Conservation (phyloP, 2,113 vertebrate genomes). For the Neogobius melanostomus region DNA sequence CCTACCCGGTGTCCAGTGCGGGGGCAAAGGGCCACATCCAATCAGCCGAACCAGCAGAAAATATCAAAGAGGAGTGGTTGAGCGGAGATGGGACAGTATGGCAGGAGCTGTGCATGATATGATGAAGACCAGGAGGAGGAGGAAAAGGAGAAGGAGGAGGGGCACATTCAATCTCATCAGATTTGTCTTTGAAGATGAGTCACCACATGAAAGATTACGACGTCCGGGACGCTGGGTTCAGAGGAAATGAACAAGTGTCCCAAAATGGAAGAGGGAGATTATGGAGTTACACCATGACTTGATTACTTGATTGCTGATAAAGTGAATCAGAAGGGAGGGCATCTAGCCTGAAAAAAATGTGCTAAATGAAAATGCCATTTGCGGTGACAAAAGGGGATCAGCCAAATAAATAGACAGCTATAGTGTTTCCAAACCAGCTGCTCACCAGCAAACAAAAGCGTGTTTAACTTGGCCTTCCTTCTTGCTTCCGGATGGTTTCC, state of each 20-base stretch:
- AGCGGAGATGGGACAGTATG: conserved; percentile 30
- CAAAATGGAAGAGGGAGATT: conserved; percentile 43
- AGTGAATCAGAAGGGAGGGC: background rate
- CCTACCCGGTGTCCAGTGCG: conserved; percentile 21
- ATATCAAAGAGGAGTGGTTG: conserved; percentile 49
- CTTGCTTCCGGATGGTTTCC: too few relatives aligned
- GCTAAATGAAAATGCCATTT: too few relatives aligned
- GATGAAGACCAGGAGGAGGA: conserved; percentile 6
- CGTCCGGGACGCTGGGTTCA: conserved; percentile 37
- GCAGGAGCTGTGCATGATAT: conserved; percentile 11
- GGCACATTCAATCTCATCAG: conserved; percentile 47
- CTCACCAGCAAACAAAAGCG: background rate
- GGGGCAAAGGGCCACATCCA: conserved; percentile 55
- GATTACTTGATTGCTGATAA: background rate
- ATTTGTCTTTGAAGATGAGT: conserved; percentile 40
- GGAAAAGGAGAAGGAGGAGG: conserved; percentile 32
- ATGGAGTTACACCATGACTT: conserved; percentile 15
- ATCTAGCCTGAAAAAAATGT: too few relatives aligned
- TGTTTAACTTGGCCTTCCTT: too few relatives aligned
- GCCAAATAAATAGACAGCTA: background rate
- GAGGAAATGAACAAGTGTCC: conserved; percentile 26
- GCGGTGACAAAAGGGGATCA: too few relatives aligned
- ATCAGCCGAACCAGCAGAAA: conserved; percentile 44
- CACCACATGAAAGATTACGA: conserved; percentile 36
- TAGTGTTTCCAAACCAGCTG: background rate